These are phyloP conservation scores for Falco berigora DNA, from an alignment of 2,797 vertebrate species.

Conservation along the genomic window DNA sequence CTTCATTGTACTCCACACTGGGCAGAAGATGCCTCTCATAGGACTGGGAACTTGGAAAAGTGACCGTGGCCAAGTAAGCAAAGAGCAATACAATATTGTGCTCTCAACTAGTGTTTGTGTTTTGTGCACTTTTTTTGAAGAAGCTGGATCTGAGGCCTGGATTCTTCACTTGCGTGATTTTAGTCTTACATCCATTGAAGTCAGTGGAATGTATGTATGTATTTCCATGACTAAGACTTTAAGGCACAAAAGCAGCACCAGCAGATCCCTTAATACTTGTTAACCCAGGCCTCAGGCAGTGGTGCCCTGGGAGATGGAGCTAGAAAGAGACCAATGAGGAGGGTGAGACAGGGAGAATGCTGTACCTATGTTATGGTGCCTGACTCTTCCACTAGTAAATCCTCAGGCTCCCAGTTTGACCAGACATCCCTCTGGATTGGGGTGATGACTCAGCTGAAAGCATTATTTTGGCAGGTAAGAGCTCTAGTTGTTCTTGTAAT, in stretches of 20 bases:
- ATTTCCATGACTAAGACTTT: not conserved
- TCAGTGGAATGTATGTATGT: not conserved
- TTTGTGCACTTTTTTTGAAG: not conserved
- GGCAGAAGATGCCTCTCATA: constrained; percentile 91
- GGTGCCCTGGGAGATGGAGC: not conserved
- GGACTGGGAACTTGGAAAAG: constrained; percentile 98
- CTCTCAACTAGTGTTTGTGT: not conserved
- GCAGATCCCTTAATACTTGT: not conserved
- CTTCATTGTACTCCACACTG: constrained; percentile 81
- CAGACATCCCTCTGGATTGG: not conserved
- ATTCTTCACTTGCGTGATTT: not conserved
- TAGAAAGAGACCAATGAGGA: not conserved
- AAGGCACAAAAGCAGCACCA: not conserved
- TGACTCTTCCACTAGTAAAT: not conserved
- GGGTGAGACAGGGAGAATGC: not conserved
- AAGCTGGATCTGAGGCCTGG: not conserved
- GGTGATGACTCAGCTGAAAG: not conserved
- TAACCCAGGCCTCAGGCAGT: not conserved
- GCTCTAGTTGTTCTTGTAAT: not conserved
- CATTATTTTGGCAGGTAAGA: not conserved
- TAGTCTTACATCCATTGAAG: not conserved
- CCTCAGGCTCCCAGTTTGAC: not conserved
- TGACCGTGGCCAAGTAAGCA: constrained; percentile 85
- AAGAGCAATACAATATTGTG: not conserved
- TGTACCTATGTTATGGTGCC: not conserved